Base-by-base conservation (phyloP, 2,888 invertebrate genomes). In the Stegophylla sp. region DNA sequence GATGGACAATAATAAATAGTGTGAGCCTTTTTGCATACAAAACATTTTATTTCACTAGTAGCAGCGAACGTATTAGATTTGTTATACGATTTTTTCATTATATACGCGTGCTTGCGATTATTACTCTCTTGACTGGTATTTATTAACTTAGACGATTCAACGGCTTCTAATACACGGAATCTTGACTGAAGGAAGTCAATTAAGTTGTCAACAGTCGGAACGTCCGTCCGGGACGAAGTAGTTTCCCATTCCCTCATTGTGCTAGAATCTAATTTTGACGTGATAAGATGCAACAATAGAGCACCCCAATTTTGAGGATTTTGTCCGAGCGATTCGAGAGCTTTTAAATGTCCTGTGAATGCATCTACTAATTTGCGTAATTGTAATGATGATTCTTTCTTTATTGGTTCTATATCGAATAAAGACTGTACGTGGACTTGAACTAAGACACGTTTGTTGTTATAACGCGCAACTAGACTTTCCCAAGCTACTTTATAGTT, bases 1-100 rank as follows among this genome's bases (percentile, higher is more conserved):
- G 34, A n/a, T 4, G 71, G 71, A 71, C 53, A 71, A 3, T 20
- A 9, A 34, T 71, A 71, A 53, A 71, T 34, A 4, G 53, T 71
- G 9, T 53, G 71, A 0, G 53, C 20, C 20, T n/a, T 10, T 71
- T 71, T 71, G 12, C 71, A 71, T 5, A n/a, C 3, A 43, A 34
- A 71, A n/a, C 71, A 71, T 53, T 71, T n/a, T 1, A 53, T 34
- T 5, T 53, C 53, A 20, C n/a, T 34, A 1, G 53, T 34, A 3
- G 26, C 41, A 1, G 12, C 4, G 1, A 69, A 69, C n/a, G 69
- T 51, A 1, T 17, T 51, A 3, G 69, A 69, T n/a, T 51, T 69
- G 1, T 13, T 64, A n/a, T n/a, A n/a, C 5, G 20, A 20, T 23
- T 23, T 64, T n/a, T n/a, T 5, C 5, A 12, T 12, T 43, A 13